Percentiles rank a stretch among this genome's conserved stretches.
Conservation (phyloP, 2,888 invertebrate genomes). For the Drosophila conformis region DNA sequence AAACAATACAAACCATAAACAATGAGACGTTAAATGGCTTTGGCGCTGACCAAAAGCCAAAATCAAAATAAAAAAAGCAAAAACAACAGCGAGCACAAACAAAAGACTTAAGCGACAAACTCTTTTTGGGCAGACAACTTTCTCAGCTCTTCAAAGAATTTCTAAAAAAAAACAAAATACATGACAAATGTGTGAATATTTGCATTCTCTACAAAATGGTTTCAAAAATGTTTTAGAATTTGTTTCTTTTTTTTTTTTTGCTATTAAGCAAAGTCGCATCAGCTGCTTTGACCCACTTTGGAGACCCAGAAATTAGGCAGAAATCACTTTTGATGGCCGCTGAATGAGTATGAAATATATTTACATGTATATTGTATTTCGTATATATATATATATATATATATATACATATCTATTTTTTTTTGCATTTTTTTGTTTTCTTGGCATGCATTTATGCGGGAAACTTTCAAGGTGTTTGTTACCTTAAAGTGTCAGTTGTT, state of each 20-base stretch:
- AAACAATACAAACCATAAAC: slow-evolving; percentile 43
- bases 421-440: slow-evolving; percentile 44
- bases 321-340: slow-evolving; percentile 36
- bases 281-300: slow-evolving; percentile 43
- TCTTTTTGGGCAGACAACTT: slow-evolving; percentile 63
- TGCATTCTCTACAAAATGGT: slow-evolving; percentile 28
- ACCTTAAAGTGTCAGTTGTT: slow-evolving; percentile 38
- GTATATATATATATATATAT: background rate
- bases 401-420: background rate
- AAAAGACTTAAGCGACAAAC: slow-evolving; percentile 78
- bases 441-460: slow-evolving; percentile 60
- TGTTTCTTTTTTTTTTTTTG: background rate
- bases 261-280: slow-evolving; percentile 34
- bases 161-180: slow-evolving; percentile 37
- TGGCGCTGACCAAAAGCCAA: slow-evolving; percentile 36
- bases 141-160: slow-evolving; percentile 57
- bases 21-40: slow-evolving; percentile 54
- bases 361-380: slow-evolving; percentile 8
- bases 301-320: slow-evolving; percentile 66
- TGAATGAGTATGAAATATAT: slow-evolving; percentile 12
- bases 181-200: slow-evolving; percentile 32
- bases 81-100: slow-evolving; percentile 37
- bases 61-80: slow-evolving; percentile 23
- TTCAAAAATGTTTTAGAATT: slow-evolving; percentile 41
- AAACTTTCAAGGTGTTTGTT: slow-evolving; percentile 58